phyloP scores from a whole-genome alignment of 1,140 invertebrate genomes.

The Wiebesia pumilae region DNA sequence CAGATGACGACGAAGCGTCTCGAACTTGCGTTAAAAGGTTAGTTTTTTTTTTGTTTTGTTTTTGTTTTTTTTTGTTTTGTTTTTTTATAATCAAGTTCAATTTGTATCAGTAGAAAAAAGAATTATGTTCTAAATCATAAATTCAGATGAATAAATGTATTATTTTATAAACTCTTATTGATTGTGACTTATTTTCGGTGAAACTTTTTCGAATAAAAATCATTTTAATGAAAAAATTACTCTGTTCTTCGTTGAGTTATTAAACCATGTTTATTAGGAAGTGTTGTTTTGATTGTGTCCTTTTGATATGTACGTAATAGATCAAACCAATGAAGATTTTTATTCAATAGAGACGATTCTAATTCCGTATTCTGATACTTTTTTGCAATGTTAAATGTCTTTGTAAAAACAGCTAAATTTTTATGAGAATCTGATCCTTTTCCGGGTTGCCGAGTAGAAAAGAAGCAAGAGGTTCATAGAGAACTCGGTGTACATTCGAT shows the following conservation, averaged over 20 bases:
- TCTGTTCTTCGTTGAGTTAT: background rate
- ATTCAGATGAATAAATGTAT: no score
- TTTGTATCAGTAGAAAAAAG: background rate
- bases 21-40: constrained; percentile 74
- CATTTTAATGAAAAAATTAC: background rate
- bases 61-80: no score
- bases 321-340: background rate
- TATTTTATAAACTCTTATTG: no score
- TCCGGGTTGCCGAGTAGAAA: no score
- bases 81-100: background rate
- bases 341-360: constrained; percentile 1
- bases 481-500: no score
- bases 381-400: background rate
- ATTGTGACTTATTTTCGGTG: no score
- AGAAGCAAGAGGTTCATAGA: no score
- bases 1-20: constrained; percentile 73
- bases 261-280: background rate
- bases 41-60: no score
- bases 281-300: background rate
- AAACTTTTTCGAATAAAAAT: no score
- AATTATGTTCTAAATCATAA: background rate
- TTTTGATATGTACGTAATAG: constrained; percentile 24
- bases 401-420: background rate
- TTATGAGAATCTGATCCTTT: background rate
- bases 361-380: background rate